These are phyloP conservation scores for Beris morrisii DNA, from an alignment of 2,888 invertebrate genomes.

Conservation along the genomic window DNA sequence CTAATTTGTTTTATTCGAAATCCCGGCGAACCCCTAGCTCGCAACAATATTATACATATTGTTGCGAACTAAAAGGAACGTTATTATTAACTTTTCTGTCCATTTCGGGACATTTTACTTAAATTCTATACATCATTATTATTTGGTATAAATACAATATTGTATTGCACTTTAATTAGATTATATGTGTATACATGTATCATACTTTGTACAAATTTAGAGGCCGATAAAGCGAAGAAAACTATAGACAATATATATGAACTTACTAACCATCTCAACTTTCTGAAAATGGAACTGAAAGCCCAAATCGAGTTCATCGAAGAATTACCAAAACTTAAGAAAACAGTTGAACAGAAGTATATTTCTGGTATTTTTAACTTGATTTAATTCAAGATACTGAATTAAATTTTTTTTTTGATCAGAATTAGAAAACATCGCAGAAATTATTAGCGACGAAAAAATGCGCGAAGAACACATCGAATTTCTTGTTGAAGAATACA, in stretches of 20 bases:
- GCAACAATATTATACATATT: no score
- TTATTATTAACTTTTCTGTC: no score
- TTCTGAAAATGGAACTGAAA: constrained; percentile 6
- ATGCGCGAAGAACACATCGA: neutral
- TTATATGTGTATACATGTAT: no score
- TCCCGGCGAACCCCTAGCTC: no score
- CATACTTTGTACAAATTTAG: constrained; percentile 3
- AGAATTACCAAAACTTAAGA: neutral
- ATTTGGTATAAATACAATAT: no score
- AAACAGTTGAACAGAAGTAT: neutral
- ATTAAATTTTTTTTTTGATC: no score
- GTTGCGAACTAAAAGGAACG: no score
- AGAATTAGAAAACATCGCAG: neutral
- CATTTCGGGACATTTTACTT: no score
- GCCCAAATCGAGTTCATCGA: constrained; percentile 15
- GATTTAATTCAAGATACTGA: neutral
- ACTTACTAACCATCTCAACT: neutral
- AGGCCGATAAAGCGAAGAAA: neutral
- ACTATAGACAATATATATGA: neutral
- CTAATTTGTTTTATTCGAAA: no score
- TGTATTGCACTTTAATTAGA: no score
- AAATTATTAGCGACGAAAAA: neutral
- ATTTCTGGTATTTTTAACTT: neutral
- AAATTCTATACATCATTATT: no score
- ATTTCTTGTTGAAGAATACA: constrained; percentile 13